Percentiles rank a stretch among this genome's conserved stretches.
These are phyloP conservation scores for Megalurothrips usitatus DNA, from an alignment of 2,888 invertebrate species.

Conservation along the genomic window DNA sequence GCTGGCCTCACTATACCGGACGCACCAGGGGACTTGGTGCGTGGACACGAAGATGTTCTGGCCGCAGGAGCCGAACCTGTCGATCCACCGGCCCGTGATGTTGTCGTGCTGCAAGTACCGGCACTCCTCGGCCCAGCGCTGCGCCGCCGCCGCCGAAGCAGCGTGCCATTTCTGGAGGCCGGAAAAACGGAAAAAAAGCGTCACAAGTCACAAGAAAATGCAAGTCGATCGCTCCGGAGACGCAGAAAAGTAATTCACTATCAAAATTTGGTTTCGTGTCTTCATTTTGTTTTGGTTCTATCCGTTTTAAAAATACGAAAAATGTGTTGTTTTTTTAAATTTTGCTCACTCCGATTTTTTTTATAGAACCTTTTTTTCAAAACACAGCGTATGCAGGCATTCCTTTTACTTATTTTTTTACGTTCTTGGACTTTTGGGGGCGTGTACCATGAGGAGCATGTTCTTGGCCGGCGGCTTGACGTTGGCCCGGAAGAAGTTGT, in stretches of 20 bases:
- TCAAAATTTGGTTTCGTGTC: no score
- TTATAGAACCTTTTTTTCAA: no score
- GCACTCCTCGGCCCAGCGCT: conserved; percentile 69
- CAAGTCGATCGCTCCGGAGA: background rate
- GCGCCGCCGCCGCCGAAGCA: conserved; percentile 65
- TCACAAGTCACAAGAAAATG: background rate
- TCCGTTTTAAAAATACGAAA: no score
- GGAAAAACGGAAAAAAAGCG: conserved; percentile 30
- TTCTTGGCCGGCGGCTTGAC: conserved; percentile 72
- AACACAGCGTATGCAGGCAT: no score
- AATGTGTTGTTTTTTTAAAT: no score
- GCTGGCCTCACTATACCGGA: no score
- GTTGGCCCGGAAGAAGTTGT: conserved; percentile 70
- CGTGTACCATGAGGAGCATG: conserved; percentile 69
- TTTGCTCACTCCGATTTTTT: no score
- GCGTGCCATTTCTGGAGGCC: conserved; percentile 65
- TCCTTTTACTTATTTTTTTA: no score
- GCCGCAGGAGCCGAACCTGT: conserved; percentile 67
- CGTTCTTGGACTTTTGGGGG: no score
- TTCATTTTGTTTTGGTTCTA: no score
- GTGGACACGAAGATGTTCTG: conserved; percentile 80
- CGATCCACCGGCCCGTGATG: conserved; percentile 59
- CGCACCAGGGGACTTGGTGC: conserved; percentile 72
- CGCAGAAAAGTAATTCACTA: no score
- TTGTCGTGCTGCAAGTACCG: conserved; percentile 65